phyloP scores from a whole-genome alignment of 2,113 vertebrate genomes.

The Sus scrofa region T2T-Sscrofa CM000817.6:126767001-126767500 shows the following conservation, averaged over 20 bases:
- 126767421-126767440: background rate
- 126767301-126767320: background rate
- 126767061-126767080: too few relatives aligned
- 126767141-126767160: too few relatives aligned
- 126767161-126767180: too few relatives aligned
- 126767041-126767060: too few relatives aligned
- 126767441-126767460: background rate
- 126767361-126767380: background rate
- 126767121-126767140: too few relatives aligned
- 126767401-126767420: background rate
- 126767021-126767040: too few relatives aligned
- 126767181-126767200: too few relatives aligned
- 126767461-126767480: background rate
- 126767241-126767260: background rate
- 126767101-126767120: too few relatives aligned
- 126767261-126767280: constrained; percentile 7
- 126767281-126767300: background rate
- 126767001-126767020: too few relatives aligned
- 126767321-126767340: background rate
- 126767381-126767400: background rate
- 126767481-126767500: background rate
- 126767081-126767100: too few relatives aligned
- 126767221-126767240: background rate
- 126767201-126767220: too few relatives aligned
- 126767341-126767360: background rate